Evolutionary conservation across 1,140 invertebrate genomes (phyloP).

Genomic region (Caenorhabditis inopinata): DNA sequence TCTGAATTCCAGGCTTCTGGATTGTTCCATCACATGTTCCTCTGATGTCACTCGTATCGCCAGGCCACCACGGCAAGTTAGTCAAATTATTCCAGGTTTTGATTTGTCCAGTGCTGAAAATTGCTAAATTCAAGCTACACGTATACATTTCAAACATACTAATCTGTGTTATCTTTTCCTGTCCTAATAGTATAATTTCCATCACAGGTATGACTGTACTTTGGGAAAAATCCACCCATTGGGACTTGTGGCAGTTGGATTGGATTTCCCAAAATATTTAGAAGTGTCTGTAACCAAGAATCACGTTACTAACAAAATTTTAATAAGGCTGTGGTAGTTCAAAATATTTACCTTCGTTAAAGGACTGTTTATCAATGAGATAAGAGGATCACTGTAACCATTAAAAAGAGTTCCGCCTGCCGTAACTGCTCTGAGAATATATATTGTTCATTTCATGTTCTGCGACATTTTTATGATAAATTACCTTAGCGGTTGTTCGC

Average conservation of each 20-base stretch:
- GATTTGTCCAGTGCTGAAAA: constrained; percentile 24
- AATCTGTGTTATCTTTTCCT: constrained; percentile 36
- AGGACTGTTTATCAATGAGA: constrained; percentile 35
- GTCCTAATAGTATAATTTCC: constrained; percentile 34
- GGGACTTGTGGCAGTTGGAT: constrained; percentile 21
- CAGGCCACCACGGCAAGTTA: constrained; percentile 30
- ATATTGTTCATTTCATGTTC: too few species aligned
- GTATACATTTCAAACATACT: not conserved
- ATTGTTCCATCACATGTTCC: constrained; percentile 37
- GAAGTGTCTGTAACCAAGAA: not conserved
- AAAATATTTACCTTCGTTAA: not conserved
- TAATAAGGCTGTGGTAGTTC: not conserved
- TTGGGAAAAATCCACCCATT: not conserved
- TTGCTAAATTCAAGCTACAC: not conserved
- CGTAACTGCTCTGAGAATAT: constrained; percentile 38
- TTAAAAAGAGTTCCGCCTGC: constrained; percentile 40
- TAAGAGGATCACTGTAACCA: constrained; percentile 38
- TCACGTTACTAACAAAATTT: not conserved
- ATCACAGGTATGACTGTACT: constrained; percentile 42
- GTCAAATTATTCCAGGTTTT: constrained; percentile 2
- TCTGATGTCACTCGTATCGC: not conserved
- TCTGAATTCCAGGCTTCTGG: constrained; percentile 38
- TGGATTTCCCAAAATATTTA: constrained; percentile 6
- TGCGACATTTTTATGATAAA: too few species aligned
- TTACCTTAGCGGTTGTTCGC: constrained; percentile 42